phyloP scores from a whole-genome alignment of 1,140 invertebrate genomes.

The Drosophila nebulosa region DNA sequence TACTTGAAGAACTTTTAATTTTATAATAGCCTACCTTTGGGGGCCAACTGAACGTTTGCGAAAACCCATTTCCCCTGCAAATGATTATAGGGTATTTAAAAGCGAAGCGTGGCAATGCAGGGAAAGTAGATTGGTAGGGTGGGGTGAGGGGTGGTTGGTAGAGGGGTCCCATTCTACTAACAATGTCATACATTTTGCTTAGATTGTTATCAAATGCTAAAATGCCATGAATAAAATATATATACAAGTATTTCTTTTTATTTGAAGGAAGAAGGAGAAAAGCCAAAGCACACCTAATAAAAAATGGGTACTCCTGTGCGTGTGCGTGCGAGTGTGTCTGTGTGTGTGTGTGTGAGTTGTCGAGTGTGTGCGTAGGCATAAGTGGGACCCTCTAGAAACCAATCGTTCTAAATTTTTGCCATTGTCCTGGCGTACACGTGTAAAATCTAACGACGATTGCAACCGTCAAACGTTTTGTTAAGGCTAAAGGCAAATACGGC shows the following conservation, averaged over 20 bases:
- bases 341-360: background rate
- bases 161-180: slow-evolving; percentile 5
- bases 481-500: slow-evolving; percentile 39
- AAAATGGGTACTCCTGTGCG: slow-evolving; percentile 31
- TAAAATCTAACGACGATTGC: slow-evolving; percentile 51
- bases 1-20: no score
- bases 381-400: slow-evolving; percentile 4
- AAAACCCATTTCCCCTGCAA: no score
- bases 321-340: background rate
- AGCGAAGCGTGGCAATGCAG: background rate
- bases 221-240: slow-evolving; percentile 68
- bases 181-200: slow-evolving; percentile 75
- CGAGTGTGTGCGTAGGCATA: background rate
- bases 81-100: background rate
- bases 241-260: slow-evolving; percentile 7
- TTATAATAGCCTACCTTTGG: no score
- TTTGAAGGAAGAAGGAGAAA: background rate
- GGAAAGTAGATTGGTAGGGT: background rate
- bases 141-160: background rate
- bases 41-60: no score
- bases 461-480: slow-evolving; percentile 67
- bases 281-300: slow-evolving; percentile 53
- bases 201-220: slow-evolving; percentile 75
- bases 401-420: slow-evolving; percentile 32
- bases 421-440: slow-evolving; percentile 51